Base-by-base conservation (phyloP, 2,888 invertebrate genomes). In the Sericinus montela region DNA sequence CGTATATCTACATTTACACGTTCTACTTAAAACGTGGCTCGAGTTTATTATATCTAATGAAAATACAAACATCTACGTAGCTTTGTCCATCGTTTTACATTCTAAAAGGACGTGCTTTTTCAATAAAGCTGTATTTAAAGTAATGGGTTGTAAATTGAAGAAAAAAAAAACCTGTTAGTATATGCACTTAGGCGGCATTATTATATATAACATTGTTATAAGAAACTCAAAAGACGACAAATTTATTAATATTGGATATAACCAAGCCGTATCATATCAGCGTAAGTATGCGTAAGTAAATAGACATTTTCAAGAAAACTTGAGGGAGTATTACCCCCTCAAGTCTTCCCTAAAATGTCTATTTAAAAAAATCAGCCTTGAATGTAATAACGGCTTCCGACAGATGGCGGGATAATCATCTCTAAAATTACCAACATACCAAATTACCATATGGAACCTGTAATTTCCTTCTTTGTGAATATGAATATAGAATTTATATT, bases 391-490 rank as follows among this genome's bases (percentile, higher is more conserved):
- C n/a, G 49, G 45, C 45, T 23, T 44, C 16, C 29, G 35, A 49
- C 49, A 49, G 35, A 25, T n/a, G n/a, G 23, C 14, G 30, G 45
- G 45, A 49, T 49, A 49, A 49, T 45, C 49, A 49, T 45, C 49
- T 49, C 14, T 10, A 29, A 36, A 49, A 39, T 40, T 49, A 49
- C 30, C n/a, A 30, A 11, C 38, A 14, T 10, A 9, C 7, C 5
- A 4, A 6, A 39, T n/a, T n/a, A n/a, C n/a, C 30, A 38, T 19
- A 45, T 8, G 11, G 10, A 45, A 37, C 44, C 16, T 32, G 41
- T 32, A 35, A n/a, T 43, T 37, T 11, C 15, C 28, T 44, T 36
- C 7, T 11, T n/a, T 9, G 36, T n/a, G n/a, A 44, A 44, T 36
- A 43, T 15, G 14, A 28, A 14, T 15, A 14, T 40, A 14, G 25